phyloP scores from a whole-genome alignment of 2,113 vertebrate genomes.

The Euleptes europaea region DNA sequence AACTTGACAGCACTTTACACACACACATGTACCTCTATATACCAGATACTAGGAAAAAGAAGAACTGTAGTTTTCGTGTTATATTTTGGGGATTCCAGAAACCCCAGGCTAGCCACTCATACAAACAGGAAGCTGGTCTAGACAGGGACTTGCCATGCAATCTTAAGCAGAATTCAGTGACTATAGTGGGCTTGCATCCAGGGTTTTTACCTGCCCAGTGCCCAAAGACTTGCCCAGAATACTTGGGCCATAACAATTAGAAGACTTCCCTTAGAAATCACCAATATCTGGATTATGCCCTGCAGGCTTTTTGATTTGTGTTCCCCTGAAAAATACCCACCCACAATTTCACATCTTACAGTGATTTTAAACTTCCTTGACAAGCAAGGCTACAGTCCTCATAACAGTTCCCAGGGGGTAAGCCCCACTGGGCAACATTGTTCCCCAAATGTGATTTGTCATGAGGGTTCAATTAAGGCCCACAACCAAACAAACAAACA shows the following conservation, averaged over 20 bases:
- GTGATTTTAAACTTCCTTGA: neutral
- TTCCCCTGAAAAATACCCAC: neutral
- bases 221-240: neutral
- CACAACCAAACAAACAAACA: neutral
- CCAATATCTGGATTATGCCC: neutral
- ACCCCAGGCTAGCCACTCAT: neutral
- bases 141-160: too few species aligned
- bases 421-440: too few species aligned
- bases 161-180: too few species aligned
- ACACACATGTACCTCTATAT: neutral
- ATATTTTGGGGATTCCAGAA: neutral
- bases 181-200: neutral
- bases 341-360: neutral
- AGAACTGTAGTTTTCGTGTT: neutral
- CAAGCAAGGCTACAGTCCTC: too few species aligned
- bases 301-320: neutral
- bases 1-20: neutral
- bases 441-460: neutral
- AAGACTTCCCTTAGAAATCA: neutral
- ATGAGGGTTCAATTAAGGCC: neutral
- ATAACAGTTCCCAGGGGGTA: too few species aligned
- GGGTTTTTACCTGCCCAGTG: neutral
- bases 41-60: neutral
- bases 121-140: neutral
- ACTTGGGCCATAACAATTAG: neutral